Evolutionary conservation across 2,797 vertebrate genomes (phyloP), one percentile per base, ranked within the genome.

Genomic region (Sarcoramphus papa): DNA sequence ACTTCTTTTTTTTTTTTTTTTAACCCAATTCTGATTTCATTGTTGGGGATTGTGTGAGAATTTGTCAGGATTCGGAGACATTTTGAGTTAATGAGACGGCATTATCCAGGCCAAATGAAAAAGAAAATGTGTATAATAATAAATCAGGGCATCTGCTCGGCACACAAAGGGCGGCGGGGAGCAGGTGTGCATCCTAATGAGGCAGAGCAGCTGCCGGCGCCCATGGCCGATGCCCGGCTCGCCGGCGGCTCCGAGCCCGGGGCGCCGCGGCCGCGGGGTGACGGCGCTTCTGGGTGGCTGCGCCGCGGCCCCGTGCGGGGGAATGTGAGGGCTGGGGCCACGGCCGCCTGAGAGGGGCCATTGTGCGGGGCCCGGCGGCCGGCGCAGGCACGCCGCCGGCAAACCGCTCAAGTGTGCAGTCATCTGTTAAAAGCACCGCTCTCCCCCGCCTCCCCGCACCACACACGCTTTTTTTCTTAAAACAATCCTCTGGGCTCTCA

Each of bases 141-240:
- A 97, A 98, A 98, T 92, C 93, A 96, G 98, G 98, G 98, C 98
- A 98, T 98, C 98, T 98, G 99, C 98, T 97, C 97, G 93, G 80
- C 81, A 97, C 98, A 97, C 97, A 98, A 98, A 98, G 98, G 98
- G 98, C 98, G 94, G 92, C 97, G 98, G 97, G 98, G 98, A 99
- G 99, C 99, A 99, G 99, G 99, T 99, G 99, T 97, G 98, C 98
- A 99, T 98, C 98, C 98, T 99, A 99, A 99, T 98, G 97, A 99
- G 98, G 97, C 97, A 15, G 63, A 88, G 98, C 98, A 98, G 99
- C 99, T 99, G 99, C 99, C 98, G 95, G 96, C 50, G 94, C 85
- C 89, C 87, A 86, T 83, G 56, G 80, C 63, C 95, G 59, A 76
- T 92, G 88, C 93, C 93, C 96, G 97, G 97, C 92, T 95, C 94